Conservation (phyloP, 2,888 invertebrate genomes). For the Chrysomela aeneicollis region DNA sequence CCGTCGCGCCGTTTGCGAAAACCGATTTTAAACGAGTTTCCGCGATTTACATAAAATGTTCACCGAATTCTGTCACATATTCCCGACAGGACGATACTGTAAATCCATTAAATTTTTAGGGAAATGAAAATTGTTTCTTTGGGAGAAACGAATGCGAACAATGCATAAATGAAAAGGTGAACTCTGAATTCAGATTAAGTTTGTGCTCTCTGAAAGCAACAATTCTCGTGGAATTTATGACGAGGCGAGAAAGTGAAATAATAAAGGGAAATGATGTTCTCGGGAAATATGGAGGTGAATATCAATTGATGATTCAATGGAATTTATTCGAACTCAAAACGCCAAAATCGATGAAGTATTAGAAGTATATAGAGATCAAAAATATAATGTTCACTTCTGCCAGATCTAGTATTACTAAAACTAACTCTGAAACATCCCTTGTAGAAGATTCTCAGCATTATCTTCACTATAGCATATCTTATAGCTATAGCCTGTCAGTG, state of each 20-base stretch:
- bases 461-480: too few relatives aligned
- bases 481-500: too few relatives aligned
- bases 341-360: too few relatives aligned
- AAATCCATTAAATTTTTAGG: constrained; percentile 32
- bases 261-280: not conserved
- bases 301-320: not conserved
- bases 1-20: constrained; percentile 16
- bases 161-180: constrained; percentile 17
- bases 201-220: constrained; percentile 6
- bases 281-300: not conserved
- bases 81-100: constrained; percentile 25
- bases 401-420: too few relatives aligned
- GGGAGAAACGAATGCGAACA: constrained; percentile 19
- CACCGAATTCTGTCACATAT: constrained; percentile 29
- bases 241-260: not conserved
- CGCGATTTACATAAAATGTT: constrained; percentile 34
- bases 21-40: constrained; percentile 30
- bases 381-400: too few relatives aligned
- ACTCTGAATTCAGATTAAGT: constrained; percentile 17
- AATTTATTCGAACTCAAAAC: too few relatives aligned
- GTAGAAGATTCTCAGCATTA: too few relatives aligned
- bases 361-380: too few relatives aligned
- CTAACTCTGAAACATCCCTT: too few relatives aligned
- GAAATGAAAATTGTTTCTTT: constrained; percentile 29
- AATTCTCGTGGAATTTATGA: not conserved